Evolutionary conservation across 1,140 invertebrate genomes (phyloP).

Genomic region (Spodoptera frugiperda): DNA sequence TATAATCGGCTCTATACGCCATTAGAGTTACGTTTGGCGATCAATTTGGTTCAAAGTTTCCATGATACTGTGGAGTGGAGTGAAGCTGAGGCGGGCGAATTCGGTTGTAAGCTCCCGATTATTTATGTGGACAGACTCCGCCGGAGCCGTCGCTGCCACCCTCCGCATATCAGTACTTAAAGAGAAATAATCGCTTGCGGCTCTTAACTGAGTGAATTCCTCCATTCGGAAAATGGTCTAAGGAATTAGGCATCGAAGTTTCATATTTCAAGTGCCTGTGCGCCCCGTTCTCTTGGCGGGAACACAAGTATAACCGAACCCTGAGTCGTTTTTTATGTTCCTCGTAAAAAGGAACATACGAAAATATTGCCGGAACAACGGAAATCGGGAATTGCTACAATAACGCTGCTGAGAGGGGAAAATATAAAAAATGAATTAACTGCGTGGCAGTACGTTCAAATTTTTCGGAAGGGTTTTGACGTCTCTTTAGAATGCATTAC

Average conservation of each 20-base stretch:
- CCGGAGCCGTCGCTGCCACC: conserved; percentile 53
- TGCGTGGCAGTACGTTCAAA: conserved; percentile 11
- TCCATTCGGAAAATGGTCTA: conserved; percentile 75
- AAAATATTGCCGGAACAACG: conserved; percentile 57
- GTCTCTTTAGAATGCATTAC: conserved; percentile 52
- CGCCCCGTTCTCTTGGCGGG: neutral
- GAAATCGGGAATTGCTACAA: conserved; percentile 56
- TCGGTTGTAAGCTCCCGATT: conserved; percentile 73
- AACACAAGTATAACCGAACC: conserved; percentile 47
- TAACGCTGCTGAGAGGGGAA: conserved; percentile 45
- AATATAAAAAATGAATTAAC: conserved; percentile 54
- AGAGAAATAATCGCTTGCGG: conserved; percentile 78
- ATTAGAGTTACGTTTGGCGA: conserved; percentile 60
- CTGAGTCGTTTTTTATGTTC: conserved; percentile 62
- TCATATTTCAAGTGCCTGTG: conserved; percentile 64
- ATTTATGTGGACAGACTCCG: conserved; percentile 67
- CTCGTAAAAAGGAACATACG: conserved; percentile 62
- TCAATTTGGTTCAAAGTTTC: conserved; percentile 65
- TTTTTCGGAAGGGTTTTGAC: neutral
- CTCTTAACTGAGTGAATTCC: conserved; percentile 75
- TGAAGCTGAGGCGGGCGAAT: conserved; percentile 55
- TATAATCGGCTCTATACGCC: conserved; percentile 51
- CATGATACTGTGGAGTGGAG: conserved; percentile 57
- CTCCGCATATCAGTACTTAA: conserved; percentile 72
- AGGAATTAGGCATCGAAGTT: conserved; percentile 72